A percentile compares a stretch with the other conserved stretches of the same genome.
Evolutionary conservation across 2,888 invertebrate species (phyloP).

Genomic region (Drosophila phalerata): DNA sequence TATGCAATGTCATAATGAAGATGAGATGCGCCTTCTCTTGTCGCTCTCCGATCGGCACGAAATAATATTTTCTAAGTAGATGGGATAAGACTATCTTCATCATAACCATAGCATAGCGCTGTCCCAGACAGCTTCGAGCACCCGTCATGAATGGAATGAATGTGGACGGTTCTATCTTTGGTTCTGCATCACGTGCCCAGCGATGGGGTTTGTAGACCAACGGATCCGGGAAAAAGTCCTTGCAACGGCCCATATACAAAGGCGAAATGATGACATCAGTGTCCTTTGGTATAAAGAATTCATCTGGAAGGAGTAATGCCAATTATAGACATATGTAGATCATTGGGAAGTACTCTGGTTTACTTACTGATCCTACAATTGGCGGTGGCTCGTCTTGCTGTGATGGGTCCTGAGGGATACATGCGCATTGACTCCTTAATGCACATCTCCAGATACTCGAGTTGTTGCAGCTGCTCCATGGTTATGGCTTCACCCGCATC

Average conservation of each 20-base stretch:
- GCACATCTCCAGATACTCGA: slow-evolving; percentile 75
- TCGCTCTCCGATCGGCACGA: slow-evolving; percentile 54
- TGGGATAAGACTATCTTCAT: slow-evolving; percentile 63
- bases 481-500: slow-evolving; percentile 41
- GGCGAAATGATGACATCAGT: slow-evolving; percentile 66
- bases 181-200: slow-evolving; percentile 61
- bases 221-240: slow-evolving; percentile 67
- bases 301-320: slow-evolving; percentile 35
- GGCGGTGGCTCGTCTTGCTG: slow-evolving; percentile 51
- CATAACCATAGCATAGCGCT: slow-evolving; percentile 74
- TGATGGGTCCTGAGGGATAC: slow-evolving; percentile 72
- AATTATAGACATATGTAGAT: not conserved
- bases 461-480: slow-evolving; percentile 56
- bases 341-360: rapidly evolving
- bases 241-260: slow-evolving; percentile 68
- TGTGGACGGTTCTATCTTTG: slow-evolving; percentile 62
- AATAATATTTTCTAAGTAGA: slow-evolving; percentile 56
- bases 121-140: slow-evolving; percentile 61
- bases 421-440: slow-evolving; percentile 73
- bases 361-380: slow-evolving; percentile 65
- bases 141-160: slow-evolving; percentile 70
- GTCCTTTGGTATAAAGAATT: slow-evolving; percentile 65
- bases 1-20: slow-evolving; percentile 63
- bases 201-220: slow-evolving; percentile 61
- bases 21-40: slow-evolving; percentile 58